Percentiles rank a stretch among this genome's conserved stretches.
These are phyloP conservation scores for Buathra laborator DNA, from an alignment of 2,888 invertebrate genomes.

Conservation along the genomic window DNA sequence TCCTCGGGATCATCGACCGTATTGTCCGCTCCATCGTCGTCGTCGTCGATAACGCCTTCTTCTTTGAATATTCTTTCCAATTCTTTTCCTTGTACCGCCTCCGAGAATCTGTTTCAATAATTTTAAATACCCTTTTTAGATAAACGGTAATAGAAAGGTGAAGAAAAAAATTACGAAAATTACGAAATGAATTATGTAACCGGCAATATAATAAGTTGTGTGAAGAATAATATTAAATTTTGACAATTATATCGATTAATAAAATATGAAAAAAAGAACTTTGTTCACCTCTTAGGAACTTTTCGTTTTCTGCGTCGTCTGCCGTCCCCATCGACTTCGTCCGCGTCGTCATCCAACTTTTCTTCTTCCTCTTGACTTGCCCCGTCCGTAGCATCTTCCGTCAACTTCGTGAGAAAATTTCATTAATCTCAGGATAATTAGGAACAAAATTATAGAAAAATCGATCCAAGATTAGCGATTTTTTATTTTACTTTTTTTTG, in stretches of 20 bases:
- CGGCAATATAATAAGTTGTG: too few relatives aligned
- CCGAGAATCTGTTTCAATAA: conserved; percentile 80
- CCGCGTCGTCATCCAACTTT: conserved; percentile 82
- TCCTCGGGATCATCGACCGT: conserved; percentile 79
- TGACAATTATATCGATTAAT: not conserved
- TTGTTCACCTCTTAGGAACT: conserved; percentile 87
- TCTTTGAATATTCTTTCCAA: conserved; percentile 90
- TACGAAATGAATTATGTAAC: not conserved
- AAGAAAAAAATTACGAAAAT: not conserved
- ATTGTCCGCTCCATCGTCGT: conserved; percentile 84
- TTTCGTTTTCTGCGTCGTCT: conserved; percentile 88
- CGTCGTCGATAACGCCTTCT: conserved; percentile 90
- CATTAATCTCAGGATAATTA: not conserved
- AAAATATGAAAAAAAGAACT: not conserved
- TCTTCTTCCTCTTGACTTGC: conserved; percentile 82
- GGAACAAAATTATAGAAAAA: not conserved
- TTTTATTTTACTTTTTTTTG: conserved; percentile 7
- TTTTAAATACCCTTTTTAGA: not conserved
- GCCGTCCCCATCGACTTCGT: conserved; percentile 86
- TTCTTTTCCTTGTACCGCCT: conserved; percentile 89
- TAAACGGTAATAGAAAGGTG: not conserved
- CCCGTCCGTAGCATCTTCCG: conserved; percentile 73
- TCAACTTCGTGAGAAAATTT: conserved; percentile 28
- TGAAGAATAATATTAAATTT: too few relatives aligned
- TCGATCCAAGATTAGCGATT: not conserved